Conservation (phyloP, 2,888 invertebrate genomes). For the Calliscelio sp. region DNA sequence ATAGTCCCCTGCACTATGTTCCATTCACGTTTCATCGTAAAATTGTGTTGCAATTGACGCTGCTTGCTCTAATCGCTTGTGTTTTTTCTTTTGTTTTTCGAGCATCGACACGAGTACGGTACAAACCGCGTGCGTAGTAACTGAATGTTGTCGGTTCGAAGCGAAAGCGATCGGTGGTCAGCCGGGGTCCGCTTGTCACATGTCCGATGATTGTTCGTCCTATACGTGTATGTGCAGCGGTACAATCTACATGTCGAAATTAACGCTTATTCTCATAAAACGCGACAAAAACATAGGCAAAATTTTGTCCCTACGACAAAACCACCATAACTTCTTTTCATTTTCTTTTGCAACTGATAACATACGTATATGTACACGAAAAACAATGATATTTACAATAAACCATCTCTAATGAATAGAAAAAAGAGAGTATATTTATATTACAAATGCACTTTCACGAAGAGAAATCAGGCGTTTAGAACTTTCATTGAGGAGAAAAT, state of each 20-base stretch:
- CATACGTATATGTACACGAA: constrained; percentile 49
- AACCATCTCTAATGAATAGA: constrained; percentile 38
- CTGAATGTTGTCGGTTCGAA: constrained; percentile 75
- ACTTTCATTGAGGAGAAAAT: too few relatives aligned
- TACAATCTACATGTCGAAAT: constrained; percentile 55
- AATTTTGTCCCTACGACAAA: constrained; percentile 48
- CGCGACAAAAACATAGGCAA: constrained; percentile 39
- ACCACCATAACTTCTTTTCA: constrained; percentile 15
- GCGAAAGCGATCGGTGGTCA: constrained; percentile 74
- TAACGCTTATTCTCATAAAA: constrained; percentile 37
- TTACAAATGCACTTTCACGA: constrained; percentile 46
- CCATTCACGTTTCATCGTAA: constrained; percentile 44
- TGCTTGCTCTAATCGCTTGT: constrained; percentile 65
- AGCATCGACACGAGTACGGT: too few relatives aligned
- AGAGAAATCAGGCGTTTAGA: too few relatives aligned
- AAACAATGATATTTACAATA: constrained; percentile 66
- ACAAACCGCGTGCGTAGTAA: constrained; percentile 69
- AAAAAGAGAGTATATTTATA: constrained; percentile 27
- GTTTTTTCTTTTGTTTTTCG: constrained; percentile 44
- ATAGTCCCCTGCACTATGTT: constrained; percentile 54
- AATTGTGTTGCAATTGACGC: constrained; percentile 75
- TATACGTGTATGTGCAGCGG: constrained; percentile 52
- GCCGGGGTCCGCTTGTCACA: constrained; percentile 40
- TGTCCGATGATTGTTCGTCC: constrained; percentile 31
- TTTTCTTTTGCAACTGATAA: constrained; percentile 39